Evolutionary conservation across 2,113 vertebrate species (phyloP).

Genomic region (Hippopotamus amphibius): DNA sequence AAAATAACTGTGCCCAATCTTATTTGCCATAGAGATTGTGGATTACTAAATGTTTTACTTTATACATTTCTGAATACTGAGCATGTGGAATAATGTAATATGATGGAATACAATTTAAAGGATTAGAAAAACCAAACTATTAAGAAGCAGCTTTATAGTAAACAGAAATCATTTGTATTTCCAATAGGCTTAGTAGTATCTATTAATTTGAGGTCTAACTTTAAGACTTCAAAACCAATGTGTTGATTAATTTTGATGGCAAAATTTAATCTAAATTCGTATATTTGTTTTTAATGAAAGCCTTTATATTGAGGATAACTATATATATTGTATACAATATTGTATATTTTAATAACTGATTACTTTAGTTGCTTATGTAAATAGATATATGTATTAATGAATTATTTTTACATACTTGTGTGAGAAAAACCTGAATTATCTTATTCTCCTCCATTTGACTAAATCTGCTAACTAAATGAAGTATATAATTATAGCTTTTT

Average conservation of each 20-base stretch:
- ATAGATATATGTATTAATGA: not conserved
- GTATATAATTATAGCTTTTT: not conserved
- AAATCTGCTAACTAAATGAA: not conserved
- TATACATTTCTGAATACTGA: not conserved
- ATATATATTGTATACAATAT: too few species aligned
- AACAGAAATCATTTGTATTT: not conserved
- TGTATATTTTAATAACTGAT: not conserved
- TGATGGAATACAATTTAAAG: not conserved
- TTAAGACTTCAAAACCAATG: not conserved
- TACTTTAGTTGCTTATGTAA: not conserved
- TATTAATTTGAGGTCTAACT: not conserved
- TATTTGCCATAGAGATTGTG: not conserved
- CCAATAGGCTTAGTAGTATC: not conserved
- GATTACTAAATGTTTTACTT: not conserved
- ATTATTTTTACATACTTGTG: not conserved
- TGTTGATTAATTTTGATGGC: not conserved
- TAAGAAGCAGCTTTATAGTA: not conserved
- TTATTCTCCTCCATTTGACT: not conserved
- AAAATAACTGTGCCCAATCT: not conserved
- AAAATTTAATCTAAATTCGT: not conserved
- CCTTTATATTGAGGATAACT: not conserved
- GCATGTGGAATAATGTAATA: not conserved
- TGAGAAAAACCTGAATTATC: not conserved
- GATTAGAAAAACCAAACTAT: not conserved
- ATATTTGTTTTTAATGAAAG: not conserved